Evolutionary conservation across 2,888 invertebrate genomes (phyloP).

Genomic region (Arctia plantaginis): DNA sequence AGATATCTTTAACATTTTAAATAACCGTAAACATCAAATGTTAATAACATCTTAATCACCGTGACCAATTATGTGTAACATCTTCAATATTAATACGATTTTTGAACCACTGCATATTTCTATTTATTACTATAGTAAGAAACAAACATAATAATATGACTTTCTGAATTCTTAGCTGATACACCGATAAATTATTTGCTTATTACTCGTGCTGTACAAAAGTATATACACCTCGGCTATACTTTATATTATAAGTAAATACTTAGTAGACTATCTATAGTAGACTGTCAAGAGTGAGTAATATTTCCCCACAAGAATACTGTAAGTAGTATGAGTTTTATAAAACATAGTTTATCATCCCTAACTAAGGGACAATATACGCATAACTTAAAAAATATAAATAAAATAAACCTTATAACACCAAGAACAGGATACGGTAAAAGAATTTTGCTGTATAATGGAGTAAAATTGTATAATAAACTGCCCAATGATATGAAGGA

Average conservation of each 20-base stretch:
- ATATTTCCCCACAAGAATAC: not conserved
- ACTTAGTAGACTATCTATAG: too few species aligned
- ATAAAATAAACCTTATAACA: too few species aligned
- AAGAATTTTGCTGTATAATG: too few species aligned
- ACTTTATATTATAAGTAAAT: too few species aligned
- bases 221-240: too few species aligned
- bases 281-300: too few species aligned
- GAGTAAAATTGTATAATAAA: too few species aligned
- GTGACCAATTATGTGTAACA: not conserved
- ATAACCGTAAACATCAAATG: constrained; percentile 3
- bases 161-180: not conserved
- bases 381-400: too few species aligned
- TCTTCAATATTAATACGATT: not conserved
- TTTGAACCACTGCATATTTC: not conserved
- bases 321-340: too few species aligned
- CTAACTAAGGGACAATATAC: too few species aligned
- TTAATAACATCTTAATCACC: not conserved
- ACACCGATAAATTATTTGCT: not conserved
- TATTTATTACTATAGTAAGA: not conserved
- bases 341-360: not conserved
- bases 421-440: too few species aligned
- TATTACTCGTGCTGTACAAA: not conserved
- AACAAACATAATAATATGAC: not conserved
- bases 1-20: constrained; percentile 10
- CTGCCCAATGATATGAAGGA: too few species aligned